Evolutionary conservation across 1,140 invertebrate genomes (phyloP), one percentile per base, ranked within the genome.

Genomic region (Sogatella furcifera): DNA sequence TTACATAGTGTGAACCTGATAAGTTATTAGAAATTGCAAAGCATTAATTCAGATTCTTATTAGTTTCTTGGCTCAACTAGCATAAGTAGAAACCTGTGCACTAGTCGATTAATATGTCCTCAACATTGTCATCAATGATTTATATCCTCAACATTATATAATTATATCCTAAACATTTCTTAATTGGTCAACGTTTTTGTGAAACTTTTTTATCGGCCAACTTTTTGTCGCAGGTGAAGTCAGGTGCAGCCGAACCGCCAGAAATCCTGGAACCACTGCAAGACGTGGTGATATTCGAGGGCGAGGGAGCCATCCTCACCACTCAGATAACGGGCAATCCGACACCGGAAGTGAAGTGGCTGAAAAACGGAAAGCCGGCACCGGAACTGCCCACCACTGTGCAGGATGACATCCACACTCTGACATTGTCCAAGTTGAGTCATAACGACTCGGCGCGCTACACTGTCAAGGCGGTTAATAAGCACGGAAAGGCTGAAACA

Each of bases 301-400:
- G 85, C 15, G 89, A 91, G 69, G 84, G 82, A 46, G 81, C 88
- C 14, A 80, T 87, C 6, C 73, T 94, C 1, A 83, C 76, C 2
- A 83, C 89, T 6, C 86, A 85, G 68, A 86, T 95, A 60, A 83
- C 85, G 38, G 90, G 90, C 41, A 88, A 85, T 71, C 90, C 90
- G 56, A 76, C 78, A 61, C 90, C 90, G 15, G 86, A 80, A 64
- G 80, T 94, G 10, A 80, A 57, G 19, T 95, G 92, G 91, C 82
- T 81, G 59, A 87, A 86, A 70, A 81, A 92, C 71, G 84, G 84
- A 53, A 85, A 88, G 70, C 68, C 88, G 11, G 68, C 88, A 13
- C 80, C 80, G 43, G 46, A 61, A 13, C 60, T 60, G 42, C 69
- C 70, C 44, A 68, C 79, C 17, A 71, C 70, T 9, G 78, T 79